phyloP scores from a whole-genome alignment of 1,140 invertebrate species.

The Copidosoma floridanum region DNA sequence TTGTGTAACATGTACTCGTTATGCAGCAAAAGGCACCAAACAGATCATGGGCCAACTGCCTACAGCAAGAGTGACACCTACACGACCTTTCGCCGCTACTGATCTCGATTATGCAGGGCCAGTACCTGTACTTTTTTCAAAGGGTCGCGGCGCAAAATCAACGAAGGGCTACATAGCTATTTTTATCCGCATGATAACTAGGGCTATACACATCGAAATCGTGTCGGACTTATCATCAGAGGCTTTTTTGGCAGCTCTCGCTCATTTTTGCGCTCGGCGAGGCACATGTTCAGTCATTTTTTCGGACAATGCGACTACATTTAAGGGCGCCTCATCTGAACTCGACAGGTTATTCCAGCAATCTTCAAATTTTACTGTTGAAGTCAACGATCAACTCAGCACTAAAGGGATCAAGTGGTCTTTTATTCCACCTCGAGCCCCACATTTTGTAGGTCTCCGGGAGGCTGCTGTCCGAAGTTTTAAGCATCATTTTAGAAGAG shows the following conservation, averaged over 20 bases:
- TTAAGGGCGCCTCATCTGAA: background rate
- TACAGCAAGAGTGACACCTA: background rate
- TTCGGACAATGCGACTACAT: background rate
- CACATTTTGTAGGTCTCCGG: background rate
- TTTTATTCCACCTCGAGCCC: background rate
- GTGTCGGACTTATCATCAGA: too few species aligned
- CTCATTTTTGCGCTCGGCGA: background rate
- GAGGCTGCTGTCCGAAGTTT: background rate
- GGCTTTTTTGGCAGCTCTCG: background rate
- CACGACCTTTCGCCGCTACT: background rate
- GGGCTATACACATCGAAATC: too few species aligned
- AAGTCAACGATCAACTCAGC: background rate
- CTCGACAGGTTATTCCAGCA: background rate
- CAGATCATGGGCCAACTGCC: conserved; percentile 3
- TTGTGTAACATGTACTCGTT: background rate
- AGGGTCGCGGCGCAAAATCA: too few species aligned
- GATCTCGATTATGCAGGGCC: conserved; percentile 8
- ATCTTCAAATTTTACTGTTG: background rate
- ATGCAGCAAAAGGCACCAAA: background rate
- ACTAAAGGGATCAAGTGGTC: background rate
- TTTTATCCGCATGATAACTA: too few species aligned
- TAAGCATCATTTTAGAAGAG: background rate
- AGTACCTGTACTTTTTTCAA: too few species aligned
- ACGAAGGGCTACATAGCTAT: too few species aligned
- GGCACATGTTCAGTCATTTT: background rate